Evolutionary conservation across 2,797 vertebrate genomes (phyloP).

Genomic region (Scarus forsteni): DNA sequence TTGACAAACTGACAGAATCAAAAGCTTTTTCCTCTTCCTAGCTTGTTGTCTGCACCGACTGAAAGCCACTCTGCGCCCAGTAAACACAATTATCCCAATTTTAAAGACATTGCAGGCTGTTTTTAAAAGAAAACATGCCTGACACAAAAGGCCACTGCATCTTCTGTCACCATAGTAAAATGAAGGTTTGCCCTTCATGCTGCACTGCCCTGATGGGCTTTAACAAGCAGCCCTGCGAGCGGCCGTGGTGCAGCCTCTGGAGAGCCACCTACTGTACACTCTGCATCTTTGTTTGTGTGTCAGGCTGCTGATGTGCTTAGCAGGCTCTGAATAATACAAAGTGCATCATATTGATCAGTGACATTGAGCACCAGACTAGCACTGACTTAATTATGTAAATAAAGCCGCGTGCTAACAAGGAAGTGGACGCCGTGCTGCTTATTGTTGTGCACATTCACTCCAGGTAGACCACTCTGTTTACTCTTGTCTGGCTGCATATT

Average conservation of each 20-base stretch:
- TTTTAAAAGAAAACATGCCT: constrained; percentile 34
- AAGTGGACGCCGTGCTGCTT: constrained; percentile 2
- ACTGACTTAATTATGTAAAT: constrained; percentile 56
- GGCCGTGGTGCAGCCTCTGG: constrained; percentile 39
- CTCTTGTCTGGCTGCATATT: constrained; percentile 1
- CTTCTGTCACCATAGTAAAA: constrained; percentile 52
- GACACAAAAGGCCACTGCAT: constrained; percentile 60
- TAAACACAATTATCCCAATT: constrained; percentile 88
- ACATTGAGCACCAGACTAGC: constrained; percentile 44
- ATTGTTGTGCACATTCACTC: constrained; percentile 5
- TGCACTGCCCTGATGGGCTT: constrained; percentile 39
- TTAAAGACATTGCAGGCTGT: constrained; percentile 65
- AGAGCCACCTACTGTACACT: constrained; percentile 39
- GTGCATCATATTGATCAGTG: constrained; percentile 70
- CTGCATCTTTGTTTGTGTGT: constrained; percentile 48
- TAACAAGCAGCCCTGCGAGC: constrained; percentile 39
- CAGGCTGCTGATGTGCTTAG: constrained; percentile 53
- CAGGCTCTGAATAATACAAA: constrained; percentile 64
- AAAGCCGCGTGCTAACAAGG: constrained; percentile 47
- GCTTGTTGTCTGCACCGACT: constrained; percentile 81
- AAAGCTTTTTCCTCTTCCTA: constrained; percentile 63
- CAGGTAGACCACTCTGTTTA: constrained; percentile 22
- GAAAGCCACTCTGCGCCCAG: constrained; percentile 65
- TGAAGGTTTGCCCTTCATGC: constrained; percentile 53
- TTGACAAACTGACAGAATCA: constrained; percentile 83